Percentiles rank a stretch among this genome's conserved stretches.
These are phyloP conservation scores for Buathra laborator DNA, from an alignment of 2,888 invertebrate genomes.

Conservation along the genomic window DNA sequence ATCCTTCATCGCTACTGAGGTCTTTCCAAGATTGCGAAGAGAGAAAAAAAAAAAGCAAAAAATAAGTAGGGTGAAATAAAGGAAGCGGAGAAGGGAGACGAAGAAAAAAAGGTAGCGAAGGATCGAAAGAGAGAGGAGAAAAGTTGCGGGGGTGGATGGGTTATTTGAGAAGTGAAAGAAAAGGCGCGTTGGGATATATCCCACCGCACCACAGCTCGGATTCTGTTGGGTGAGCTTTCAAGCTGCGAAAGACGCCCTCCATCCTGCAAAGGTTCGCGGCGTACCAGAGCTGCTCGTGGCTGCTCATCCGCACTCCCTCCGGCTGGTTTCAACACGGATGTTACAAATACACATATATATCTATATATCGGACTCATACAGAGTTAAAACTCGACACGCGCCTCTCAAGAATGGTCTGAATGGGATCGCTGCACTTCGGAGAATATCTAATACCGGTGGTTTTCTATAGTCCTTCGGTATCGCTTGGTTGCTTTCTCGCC, in stretches of 20 bases:
- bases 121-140: slow-evolving; percentile 34
- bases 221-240: slow-evolving; percentile 38
- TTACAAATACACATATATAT: slow-evolving; percentile 76
- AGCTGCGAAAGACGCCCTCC: slow-evolving; percentile 65
- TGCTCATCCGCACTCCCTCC: not conserved
- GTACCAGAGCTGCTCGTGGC: not conserved
- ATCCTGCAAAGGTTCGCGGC: slow-evolving; percentile 74
- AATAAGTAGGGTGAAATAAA: slow-evolving; percentile 50
- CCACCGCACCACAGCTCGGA: slow-evolving; percentile 17
- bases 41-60: slow-evolving; percentile 43
- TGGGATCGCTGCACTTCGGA: slow-evolving; percentile 72
- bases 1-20: slow-evolving; percentile 29
- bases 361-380: slow-evolving; percentile 31
- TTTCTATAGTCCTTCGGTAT: slow-evolving; percentile 6
- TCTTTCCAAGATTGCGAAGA: slow-evolving; percentile 31
- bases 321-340: slow-evolving; percentile 74
- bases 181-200: slow-evolving; percentile 45
- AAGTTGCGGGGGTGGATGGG: slow-evolving; percentile 42
- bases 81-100: slow-evolving; percentile 35
- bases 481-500: not conserved
- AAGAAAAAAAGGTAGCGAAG: slow-evolving; percentile 49
- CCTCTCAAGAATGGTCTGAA: slow-evolving; percentile 75
- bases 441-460: slow-evolving; percentile 76
- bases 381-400: slow-evolving; percentile 75
- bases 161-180: slow-evolving; percentile 51